Evolutionary conservation across 92 coral and sea anemone genomes (phyloP), one percentile per base, ranked within the genome.

Genomic region (Epizoanthus illoricatus): DNA sequence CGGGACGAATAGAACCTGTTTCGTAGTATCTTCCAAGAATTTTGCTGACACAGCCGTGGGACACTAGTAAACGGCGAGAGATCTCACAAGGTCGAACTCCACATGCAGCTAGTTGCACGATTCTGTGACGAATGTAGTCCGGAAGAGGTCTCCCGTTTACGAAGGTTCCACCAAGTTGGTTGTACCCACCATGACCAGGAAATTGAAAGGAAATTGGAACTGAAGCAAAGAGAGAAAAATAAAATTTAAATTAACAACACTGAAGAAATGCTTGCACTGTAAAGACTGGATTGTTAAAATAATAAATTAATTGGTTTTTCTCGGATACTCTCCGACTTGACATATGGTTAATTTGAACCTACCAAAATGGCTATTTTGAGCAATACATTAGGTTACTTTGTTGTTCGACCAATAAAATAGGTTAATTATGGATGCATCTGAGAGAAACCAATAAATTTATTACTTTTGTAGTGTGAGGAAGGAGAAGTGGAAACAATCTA

Each of bases 81-180:
- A 95, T 95, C 76, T 95, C 98, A 85, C 98, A 95, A 1, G 98
- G 98, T 60, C 98, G 91, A 20, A 95, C 98, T 17, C 98, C 98
- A 80, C 97, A 95, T 7, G 93, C 93, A 2, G 98, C 98, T 45
- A 95, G 88, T 79, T 95, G 98, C 42, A 95, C 92, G 75, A 95
- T 95, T n/a, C 98, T 87, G 73, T 95, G 98, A 36, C 98, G 96
- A 73, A 95, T 91, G 87, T 95, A 95, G 68, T 95, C 98, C 17
- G 98, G 98, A 5, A 95, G 94, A 18, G 98, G 98, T 9, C 98
- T 94, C 15, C 98, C 98, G 58, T 93, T 95, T 43, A 89, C 98
- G 43, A 93, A 88, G n/a, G 95, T 94, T 28, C 98, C 98, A 39
- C 93, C 98, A 16, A 97, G 90, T 65, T 92, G 97, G 70, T 97